Evolutionary conservation across 2,797 vertebrate species (phyloP), one percentile per base, ranked within the genome.

Genomic region (Sebastes itinus): DNA sequence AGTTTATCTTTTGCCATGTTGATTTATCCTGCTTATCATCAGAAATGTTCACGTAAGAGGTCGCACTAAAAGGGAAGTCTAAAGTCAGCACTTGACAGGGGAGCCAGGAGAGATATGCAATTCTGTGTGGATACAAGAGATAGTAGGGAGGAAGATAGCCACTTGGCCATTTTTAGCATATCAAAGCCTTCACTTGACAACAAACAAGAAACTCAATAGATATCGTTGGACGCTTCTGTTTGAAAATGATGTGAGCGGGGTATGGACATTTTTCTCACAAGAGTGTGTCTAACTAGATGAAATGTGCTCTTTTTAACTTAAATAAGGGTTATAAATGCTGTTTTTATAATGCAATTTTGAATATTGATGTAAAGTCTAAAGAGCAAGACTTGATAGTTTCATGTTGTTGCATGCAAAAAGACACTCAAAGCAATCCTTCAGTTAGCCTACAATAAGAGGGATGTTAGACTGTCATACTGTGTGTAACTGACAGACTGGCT

Each of bases 11-110:
- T 25, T 46, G 58, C 35, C 35, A 30, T 83, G 78, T 90, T 90
- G 81, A 87, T 90, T 90, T 84, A 90, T 90, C 52, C 71, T 52
- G 76, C 88, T 94, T 94, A 92, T 93, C 92, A 64, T 42, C 68
- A 72, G 12, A 81, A 86, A 83, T 30, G 63, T 83, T 84, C 81
- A 78, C 66, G 60, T 85, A 81, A 87, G 71, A 82, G 85, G 84
- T 61, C 56, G 67, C 66, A 65, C 35, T 30, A 22, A 62, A 35
- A 72, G 67, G 88, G 88, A 81, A 85, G 87, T 88, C 88, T 87
- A 61, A 78, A 88, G 87, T 92, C 86, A 89, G 83, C 88, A 83
- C 72, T 84, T 84, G 82, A 90, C 87, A 49, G 79, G 49, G 69
- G 65, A 81, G 76, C 73, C 33, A 71, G 46, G 54, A 72, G 55